Evolutionary conservation across 53 echinoderm and acorn worm species (phyloP), one percentile per base, ranked within the genome.

Genomic region (Patiria pectinifera): DNA sequence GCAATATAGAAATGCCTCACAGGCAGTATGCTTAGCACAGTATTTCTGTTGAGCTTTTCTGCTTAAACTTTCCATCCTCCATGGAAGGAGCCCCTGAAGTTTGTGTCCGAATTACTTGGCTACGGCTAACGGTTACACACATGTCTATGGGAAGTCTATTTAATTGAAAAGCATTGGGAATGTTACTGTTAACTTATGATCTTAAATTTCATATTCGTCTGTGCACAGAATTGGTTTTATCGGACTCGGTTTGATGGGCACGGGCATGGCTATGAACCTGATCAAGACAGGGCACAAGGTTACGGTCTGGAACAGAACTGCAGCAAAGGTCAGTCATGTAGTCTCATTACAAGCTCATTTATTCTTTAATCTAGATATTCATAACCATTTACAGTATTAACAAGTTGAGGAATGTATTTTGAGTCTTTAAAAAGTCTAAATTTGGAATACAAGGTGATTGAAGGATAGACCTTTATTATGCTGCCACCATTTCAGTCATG

Each of bases 291-390:
- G 98, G 78, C 98, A 98, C 59, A 93, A 96, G 35, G 96, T 98
- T 92, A 98, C 98, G 45, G 98, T 98, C 49, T 97, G 98, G 98
- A 98, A 98, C 89, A 96, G 98, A 91, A 98, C 98, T 71, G 76
- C 93, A 82, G 96, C 95, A 91, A 98, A 98, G 95, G 98, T 98
- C 59, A 86, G 86, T 74, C 86, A 85, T 18, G 53, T 53, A 44
- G 18, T 47, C 59, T 85, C 19, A 45, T 85, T 18, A 69, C 59
- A 71, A 45, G 69, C 48, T 74, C 49, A 86, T 86, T n/a, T 22
- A 86, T 86, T 72, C 21, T 8, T 86, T 71, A 69, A 71, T 22
- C 48, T 74, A 23, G 23, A 4, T 53, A 2, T 8, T 5, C 53
- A 1, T 5, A 53, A 53, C 53, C 53, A 53, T 53, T 53, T 53